Conservation (phyloP, 2,888 invertebrate genomes). For the Folsomia manolachei region DNA sequence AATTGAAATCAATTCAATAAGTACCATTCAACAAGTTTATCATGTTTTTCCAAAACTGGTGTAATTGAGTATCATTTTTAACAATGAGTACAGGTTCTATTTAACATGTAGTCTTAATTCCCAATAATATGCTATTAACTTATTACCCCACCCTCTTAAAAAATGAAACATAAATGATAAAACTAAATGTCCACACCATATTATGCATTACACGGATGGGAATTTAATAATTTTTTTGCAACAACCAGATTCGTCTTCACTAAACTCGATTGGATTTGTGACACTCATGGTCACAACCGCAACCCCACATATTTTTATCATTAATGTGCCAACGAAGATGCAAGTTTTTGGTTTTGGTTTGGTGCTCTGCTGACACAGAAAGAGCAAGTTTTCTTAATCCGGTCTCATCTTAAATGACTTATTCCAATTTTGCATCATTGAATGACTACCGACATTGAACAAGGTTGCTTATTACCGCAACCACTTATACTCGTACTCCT, state of each 20-base stretch:
- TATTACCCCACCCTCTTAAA: no score
- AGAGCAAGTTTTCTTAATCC: slow-evolving; percentile 48
- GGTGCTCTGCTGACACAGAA: slow-evolving; percentile 50
- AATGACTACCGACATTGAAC: background rate
- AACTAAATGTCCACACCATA: no score
- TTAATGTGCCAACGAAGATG: background rate
- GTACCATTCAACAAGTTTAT: no score
- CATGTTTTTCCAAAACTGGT: no score
- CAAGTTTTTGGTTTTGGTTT: slow-evolving; percentile 23
- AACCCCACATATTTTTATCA: slow-evolving; percentile 1
- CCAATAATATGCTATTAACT: no score
- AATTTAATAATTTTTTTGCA: background rate
- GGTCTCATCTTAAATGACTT: slow-evolving; percentile 34
- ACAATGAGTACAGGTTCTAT: no score
- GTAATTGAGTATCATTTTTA: no score
- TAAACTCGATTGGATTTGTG: background rate
- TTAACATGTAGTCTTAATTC: no score
- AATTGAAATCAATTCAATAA: no score
- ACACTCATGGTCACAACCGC: background rate
- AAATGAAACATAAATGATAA: no score
- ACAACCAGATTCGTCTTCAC: background rate
- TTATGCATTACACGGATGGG: no score
- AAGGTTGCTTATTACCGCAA: background rate
- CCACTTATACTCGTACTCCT: background rate
- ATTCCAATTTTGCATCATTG: background rate